Percentiles rank a stretch among this genome's conserved stretches.
phyloP scores from a whole-genome alignment of 2,888 invertebrate species.

The Patella depressa region DNA sequence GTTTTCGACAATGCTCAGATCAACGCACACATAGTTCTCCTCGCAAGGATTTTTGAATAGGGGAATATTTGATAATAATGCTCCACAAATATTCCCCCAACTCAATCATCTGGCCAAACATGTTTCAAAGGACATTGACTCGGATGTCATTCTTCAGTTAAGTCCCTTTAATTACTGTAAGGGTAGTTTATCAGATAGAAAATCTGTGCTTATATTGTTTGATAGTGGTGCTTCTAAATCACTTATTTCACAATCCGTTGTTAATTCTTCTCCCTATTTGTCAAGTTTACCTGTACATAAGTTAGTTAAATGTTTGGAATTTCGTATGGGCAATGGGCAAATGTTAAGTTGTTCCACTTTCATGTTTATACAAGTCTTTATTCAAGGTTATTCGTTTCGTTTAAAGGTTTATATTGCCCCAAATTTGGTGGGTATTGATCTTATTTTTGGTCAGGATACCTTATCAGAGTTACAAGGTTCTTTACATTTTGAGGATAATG shows the following conservation, averaged over 20 bases:
- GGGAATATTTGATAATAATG: background rate
- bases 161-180: background rate
- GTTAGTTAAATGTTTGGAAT: background rate
- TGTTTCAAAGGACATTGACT: background rate
- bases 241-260: constrained; percentile 3
- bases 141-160: background rate
- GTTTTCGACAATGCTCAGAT: too few relatives aligned
- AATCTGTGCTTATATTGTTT: background rate
- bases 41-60: constrained; percentile 2
- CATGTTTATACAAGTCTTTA: background rate
- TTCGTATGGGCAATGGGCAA: background rate
- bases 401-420: background rate
- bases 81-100: background rate
- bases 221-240: background rate
- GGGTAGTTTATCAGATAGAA: background rate
- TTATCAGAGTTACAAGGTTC: background rate
- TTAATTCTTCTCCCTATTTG: background rate
- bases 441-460: background rate
- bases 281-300: background rate
- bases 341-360: background rate
- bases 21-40: too few relatives aligned
- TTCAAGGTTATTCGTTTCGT: background rate
- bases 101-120: background rate
- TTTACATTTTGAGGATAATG: background rate
- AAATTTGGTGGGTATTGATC: background rate